A percentile compares a stretch with the other conserved stretches of the same genome.
Evolutionary conservation across 1,140 invertebrate species (phyloP).

Genomic region (Mya arenaria): DNA sequence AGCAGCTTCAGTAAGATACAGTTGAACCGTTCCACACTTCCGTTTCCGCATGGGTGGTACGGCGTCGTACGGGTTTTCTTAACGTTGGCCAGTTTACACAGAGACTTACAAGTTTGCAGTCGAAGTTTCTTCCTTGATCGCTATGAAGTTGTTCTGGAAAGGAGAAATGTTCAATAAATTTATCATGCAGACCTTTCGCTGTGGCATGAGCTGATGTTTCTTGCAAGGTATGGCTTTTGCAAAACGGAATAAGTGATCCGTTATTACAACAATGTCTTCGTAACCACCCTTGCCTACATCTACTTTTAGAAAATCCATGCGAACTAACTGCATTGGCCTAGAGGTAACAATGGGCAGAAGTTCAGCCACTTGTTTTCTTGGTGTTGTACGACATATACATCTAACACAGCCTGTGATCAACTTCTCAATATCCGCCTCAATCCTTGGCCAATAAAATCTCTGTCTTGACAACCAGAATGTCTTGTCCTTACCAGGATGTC

Average conservation of each 20-base stretch:
- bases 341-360: neutral
- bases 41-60: constrained; percentile 47
- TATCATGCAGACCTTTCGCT: neutral
- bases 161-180: neutral
- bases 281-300: constrained; percentile 39
- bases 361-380: too few relatives aligned
- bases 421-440: too few relatives aligned
- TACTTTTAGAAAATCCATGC: constrained; percentile 25
- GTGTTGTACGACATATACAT: too few relatives aligned
- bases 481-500: constrained; percentile 25
- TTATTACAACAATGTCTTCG: constrained; percentile 47
- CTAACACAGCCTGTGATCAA: too few relatives aligned
- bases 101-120: constrained; percentile 44
- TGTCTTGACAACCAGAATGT: constrained; percentile 24
- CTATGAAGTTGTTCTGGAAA: constrained; percentile 46
- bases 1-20: constrained; percentile 9
- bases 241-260: constrained; percentile 55
- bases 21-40: constrained; percentile 1
- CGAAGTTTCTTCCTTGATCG: constrained; percentile 51
- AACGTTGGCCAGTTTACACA: constrained; percentile 48
- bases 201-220: constrained; percentile 34
- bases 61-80: constrained; percentile 57
- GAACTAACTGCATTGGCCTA: constrained; percentile 12
- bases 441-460: constrained; percentile 23
- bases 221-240: constrained; percentile 29